A percentile compares a stretch with the other conserved stretches of the same genome.
Conservation (phyloP, 2,888 invertebrate species). For the Acheta domesticus region DNA sequence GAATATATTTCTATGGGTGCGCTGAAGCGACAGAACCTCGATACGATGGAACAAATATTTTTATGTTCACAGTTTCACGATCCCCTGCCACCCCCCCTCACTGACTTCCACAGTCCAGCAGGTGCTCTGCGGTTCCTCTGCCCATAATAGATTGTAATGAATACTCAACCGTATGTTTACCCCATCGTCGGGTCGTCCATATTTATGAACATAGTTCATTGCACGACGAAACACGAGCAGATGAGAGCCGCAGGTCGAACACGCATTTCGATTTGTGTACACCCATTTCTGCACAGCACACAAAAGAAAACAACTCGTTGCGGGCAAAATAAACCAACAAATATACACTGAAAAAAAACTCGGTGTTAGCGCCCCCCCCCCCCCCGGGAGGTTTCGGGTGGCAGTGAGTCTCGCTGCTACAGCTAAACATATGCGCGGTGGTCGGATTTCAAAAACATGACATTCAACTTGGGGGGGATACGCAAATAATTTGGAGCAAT, state of each 20-base stretch:
- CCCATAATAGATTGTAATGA: neutral
- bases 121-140: neutral
- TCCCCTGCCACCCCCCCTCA: neutral
- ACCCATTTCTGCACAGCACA: constrained; percentile 6
- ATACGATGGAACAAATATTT: neutral
- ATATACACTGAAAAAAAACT: neutral
- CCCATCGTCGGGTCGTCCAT: neutral
- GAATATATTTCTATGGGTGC: neutral
- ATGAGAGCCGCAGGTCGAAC: neutral
- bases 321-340: neutral
- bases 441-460: constrained; percentile 9
- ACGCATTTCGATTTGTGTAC: neutral
- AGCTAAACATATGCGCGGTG: constrained; percentile 1
- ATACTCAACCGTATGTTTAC: neutral
- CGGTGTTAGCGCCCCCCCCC: neutral
- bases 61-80: neutral
- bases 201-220: constrained; percentile 18
- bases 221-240: neutral
- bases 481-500: constrained; percentile 4
- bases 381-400: neutral
- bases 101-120: neutral
- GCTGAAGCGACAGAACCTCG: neutral
- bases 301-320: constrained; percentile 2
- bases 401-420: neutral
- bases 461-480: neutral